Base-by-base conservation (phyloP, 2,888 invertebrate genomes). In the Hirtodrosophila confusa region DNA sequence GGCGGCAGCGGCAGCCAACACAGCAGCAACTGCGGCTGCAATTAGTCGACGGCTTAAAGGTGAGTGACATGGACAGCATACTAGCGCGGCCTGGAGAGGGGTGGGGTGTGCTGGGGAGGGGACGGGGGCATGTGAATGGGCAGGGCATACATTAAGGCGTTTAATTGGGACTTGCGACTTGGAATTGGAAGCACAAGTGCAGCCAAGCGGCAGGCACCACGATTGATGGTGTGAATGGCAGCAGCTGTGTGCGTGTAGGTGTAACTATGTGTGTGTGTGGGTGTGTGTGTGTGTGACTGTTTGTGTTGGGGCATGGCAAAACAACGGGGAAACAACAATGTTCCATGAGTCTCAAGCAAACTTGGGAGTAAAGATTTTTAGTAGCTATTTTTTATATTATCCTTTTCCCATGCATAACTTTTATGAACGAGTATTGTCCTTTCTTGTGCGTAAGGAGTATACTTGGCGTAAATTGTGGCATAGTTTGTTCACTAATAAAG, bases 21-120 rank as follows among this genome's bases (percentile, higher is more conserved):
- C 82, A 64, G 56, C 76, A 58, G 58, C 76, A 48, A 67, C 78
- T 51, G 75, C 78, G 66, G 75, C 78, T 64, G 71, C 78, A 87
- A 87, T 82, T 87, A 87, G 82, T 82, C 87, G 82, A 60, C 62
- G 82, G 83, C 87, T 83, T 76, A 83, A 83, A 83, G 82, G 82
- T 83, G 57, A 78, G 78, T 77, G 62, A 35, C 60, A 53, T 48
- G 48, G 61, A 53, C 61, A 54, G 23, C n/a, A n/a, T n/a, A n/a
- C n/a, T n/a, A n/a, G n/a, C n/a, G n/a, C n/a, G n/a, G n/a, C n/a
- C n/a, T n/a, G n/a, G n/a, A n/a, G n/a, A n/a, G n/a, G n/a, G n/a
- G 35, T 39, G 45, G 31, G 39, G 10, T n/a, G n/a, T n/a, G n/a
- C 10, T 24, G 29, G 43, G 27, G 23, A n/a, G 5, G 23, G 8